Percentiles rank a stretch among this genome's conserved stretches.
Conservation (phyloP, 1,140 invertebrate genomes). For the Papilio machaon region DNA sequence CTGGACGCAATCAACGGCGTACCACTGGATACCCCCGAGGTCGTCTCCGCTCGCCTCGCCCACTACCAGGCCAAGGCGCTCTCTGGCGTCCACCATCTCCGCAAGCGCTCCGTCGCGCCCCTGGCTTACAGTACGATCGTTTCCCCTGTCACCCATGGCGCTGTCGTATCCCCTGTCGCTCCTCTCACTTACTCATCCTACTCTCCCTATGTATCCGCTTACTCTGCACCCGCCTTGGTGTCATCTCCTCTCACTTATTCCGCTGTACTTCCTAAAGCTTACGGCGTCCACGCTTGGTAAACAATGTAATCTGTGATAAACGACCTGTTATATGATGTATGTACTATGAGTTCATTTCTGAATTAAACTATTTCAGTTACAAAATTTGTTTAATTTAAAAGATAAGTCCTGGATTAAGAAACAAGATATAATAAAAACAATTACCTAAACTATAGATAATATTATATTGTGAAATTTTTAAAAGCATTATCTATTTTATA, state of each 20-base stretch:
- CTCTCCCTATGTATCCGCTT: conserved; percentile 2
- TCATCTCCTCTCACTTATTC: conserved; percentile 27
- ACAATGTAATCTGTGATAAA: neutral
- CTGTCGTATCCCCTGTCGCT: conserved; percentile 22
- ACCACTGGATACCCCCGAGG: conserved; percentile 77
- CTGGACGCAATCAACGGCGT: conserved; percentile 67
- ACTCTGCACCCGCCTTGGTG: conserved; percentile 10
- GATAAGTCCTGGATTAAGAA: neutral
- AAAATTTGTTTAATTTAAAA: neutral
- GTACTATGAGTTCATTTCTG: neutral
- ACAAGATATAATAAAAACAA: neutral
- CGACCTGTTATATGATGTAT: neutral
- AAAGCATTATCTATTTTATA: neutral
- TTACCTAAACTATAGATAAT: neutral
- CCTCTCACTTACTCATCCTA: conserved; percentile 22
- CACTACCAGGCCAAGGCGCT: conserved; percentile 76
- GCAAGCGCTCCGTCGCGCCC: conserved; percentile 60
- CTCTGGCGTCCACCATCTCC: conserved; percentile 65
- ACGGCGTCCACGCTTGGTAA: conserved; percentile 24
- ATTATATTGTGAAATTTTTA: neutral
- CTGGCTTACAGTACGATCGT: conserved; percentile 40
- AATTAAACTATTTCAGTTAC: neutral
- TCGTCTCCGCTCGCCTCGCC: conserved; percentile 77
- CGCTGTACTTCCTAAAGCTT: conserved; percentile 16
- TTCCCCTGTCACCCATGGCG: conserved; percentile 9